Percentiles rank a stretch among this genome's conserved stretches.
phyloP scores from a whole-genome alignment of 2,888 invertebrate species.

The Theretra japonica region DNA sequence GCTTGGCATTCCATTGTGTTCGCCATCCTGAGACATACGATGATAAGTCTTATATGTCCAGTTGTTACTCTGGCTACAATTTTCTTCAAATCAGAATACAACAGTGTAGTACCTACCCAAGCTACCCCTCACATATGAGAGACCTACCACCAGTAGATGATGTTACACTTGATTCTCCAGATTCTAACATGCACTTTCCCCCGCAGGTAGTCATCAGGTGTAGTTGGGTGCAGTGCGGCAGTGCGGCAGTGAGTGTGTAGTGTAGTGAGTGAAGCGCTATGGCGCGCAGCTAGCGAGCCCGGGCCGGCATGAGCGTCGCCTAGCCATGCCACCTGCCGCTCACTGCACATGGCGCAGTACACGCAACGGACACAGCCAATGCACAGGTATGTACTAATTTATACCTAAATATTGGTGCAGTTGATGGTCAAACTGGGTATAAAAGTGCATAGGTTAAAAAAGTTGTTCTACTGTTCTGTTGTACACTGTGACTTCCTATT shows the following conservation, averaged over 20 bases:
- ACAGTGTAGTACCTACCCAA: too few species aligned
- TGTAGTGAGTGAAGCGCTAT: conserved; percentile 58
- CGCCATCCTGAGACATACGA: too few species aligned
- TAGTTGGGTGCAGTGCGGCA: conserved; percentile 48
- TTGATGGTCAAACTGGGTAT: neutral
- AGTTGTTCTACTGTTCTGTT: too few species aligned
- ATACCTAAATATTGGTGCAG: neutral
- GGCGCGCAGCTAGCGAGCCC: conserved; percentile 76
- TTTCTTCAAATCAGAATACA: too few species aligned
- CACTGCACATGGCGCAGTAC: conserved; percentile 80
- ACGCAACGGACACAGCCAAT: conserved; percentile 83
- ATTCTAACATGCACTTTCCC: conserved; percentile 37
- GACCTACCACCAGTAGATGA: too few species aligned
- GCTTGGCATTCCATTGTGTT: too few species aligned
- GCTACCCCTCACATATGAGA: too few species aligned
- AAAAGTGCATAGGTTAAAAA: too few species aligned
- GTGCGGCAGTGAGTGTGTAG: conserved; percentile 61
- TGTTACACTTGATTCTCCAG: too few species aligned
- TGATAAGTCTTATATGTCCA: too few species aligned
- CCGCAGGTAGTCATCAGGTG: conserved; percentile 53
- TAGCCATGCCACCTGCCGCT: conserved; percentile 78
- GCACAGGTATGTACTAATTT: conserved; percentile 69
- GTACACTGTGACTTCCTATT: too few species aligned
- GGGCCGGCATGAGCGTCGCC: conserved; percentile 74
- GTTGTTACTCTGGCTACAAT: too few species aligned